phyloP scores from a whole-genome alignment of 2,888 invertebrate genomes.

The Blomia tropicalis region DNA sequence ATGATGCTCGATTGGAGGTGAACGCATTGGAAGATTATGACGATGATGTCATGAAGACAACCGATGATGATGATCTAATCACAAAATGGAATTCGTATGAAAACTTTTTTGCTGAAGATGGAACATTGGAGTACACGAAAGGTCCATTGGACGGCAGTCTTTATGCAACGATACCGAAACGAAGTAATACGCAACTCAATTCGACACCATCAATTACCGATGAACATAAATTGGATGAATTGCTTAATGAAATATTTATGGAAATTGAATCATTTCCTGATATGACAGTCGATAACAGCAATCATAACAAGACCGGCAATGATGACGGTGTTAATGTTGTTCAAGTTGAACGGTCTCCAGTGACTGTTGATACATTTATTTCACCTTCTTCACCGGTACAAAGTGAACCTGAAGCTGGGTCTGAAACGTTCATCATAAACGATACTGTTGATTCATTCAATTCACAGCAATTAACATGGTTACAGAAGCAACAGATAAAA shows the following conservation, averaged over 20 bases:
- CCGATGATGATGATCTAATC: slow-evolving; percentile 49
- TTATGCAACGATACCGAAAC: slow-evolving; percentile 49
- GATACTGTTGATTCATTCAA: neutral
- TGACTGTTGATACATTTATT: slow-evolving; percentile 49
- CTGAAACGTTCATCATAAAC: neutral
- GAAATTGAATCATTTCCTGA: slow-evolving; percentile 66
- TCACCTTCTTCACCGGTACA: slow-evolving; percentile 27
- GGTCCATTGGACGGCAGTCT: slow-evolving; percentile 77
- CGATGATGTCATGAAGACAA: slow-evolving; percentile 35
- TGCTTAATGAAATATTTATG: slow-evolving; percentile 67
- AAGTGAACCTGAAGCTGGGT: slow-evolving; percentile 25
- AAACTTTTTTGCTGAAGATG: slow-evolving; percentile 38
- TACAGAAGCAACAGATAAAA: slow-evolving; percentile 65
- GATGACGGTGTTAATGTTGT: no score
- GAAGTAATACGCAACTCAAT: neutral
- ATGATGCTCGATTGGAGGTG: slow-evolving; percentile 14
- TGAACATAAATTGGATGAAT: slow-evolving; percentile 49
- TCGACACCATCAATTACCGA: neutral
- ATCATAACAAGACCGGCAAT: slow-evolving; percentile 26
- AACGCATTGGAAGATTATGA: slow-evolving; percentile 32
- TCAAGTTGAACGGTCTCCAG: slow-evolving; percentile 71
- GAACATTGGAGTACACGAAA: slow-evolving; percentile 45
- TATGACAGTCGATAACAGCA: slow-evolving; percentile 29
- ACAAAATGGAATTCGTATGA: slow-evolving; percentile 63
- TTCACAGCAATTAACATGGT: slow-evolving; percentile 47